Conservation (phyloP, 1,140 invertebrate genomes). For the Heliconius melpomene region DNA sequence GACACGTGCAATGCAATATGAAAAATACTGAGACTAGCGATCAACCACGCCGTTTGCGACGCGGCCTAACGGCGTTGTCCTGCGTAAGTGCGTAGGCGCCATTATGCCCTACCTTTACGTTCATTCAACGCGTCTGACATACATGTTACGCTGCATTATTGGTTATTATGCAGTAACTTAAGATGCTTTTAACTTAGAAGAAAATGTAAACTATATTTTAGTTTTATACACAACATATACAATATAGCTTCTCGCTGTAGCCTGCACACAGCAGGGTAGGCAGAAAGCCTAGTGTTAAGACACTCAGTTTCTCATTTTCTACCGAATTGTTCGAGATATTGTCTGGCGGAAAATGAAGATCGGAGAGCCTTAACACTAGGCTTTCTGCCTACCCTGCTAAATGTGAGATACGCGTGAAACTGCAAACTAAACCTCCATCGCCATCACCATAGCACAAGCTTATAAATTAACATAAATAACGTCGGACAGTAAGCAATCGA, state of each 20-base stretch:
- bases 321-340: too few relatives aligned
- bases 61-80: neutral
- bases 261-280: too few relatives aligned
- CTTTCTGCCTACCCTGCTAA: too few relatives aligned
- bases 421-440: conserved; percentile 43
- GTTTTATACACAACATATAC: neutral
- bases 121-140: conserved; percentile 30
- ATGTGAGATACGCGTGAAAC: too few relatives aligned
- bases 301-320: too few relatives aligned
- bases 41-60: neutral
- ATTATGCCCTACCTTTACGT: conserved; percentile 5
- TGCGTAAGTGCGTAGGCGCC: conserved; percentile 37
- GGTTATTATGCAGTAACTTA: conserved; percentile 5
- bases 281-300: too few relatives aligned
- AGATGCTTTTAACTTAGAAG: neutral
- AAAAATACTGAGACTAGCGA: neutral
- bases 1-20: neutral
- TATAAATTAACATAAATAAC: conserved; percentile 63
- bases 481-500: conserved; percentile 48
- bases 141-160: conserved; percentile 21
- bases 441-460: conserved; percentile 50
- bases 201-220: neutral
- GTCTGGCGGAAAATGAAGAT: too few relatives aligned
- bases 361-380: too few relatives aligned
- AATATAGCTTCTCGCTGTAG: too few relatives aligned